Evolutionary conservation across 2,888 invertebrate species (phyloP).

Genomic region (Physocephala rufipes): DNA sequence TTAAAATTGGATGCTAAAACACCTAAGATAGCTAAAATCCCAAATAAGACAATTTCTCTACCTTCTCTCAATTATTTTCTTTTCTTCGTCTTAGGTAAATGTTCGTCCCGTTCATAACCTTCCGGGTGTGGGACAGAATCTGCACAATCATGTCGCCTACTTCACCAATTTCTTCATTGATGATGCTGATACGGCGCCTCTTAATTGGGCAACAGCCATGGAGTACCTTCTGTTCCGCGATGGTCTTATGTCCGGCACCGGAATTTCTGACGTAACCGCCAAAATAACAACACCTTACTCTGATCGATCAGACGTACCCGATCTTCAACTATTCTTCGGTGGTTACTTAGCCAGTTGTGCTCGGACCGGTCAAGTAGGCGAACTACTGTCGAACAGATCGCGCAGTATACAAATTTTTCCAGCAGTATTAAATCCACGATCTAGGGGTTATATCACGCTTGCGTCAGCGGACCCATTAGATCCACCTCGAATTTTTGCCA

Average conservation of each 20-base stretch:
- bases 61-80: not conserved
- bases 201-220: slow-evolving; percentile 94
- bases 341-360: slow-evolving; percentile 88
- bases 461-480: slow-evolving; percentile 80
- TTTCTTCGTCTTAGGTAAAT: slow-evolving; percentile 65
- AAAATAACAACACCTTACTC: slow-evolving; percentile 84
- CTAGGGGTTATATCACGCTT: slow-evolving; percentile 81
- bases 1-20: not conserved
- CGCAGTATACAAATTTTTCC: slow-evolving; percentile 80
- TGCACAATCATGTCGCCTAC: slow-evolving; percentile 87
- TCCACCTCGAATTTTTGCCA: slow-evolving; percentile 86
- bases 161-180: slow-evolving; percentile 82
- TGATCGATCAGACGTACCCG: slow-evolving; percentile 79
- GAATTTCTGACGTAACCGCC: slow-evolving; percentile 86
- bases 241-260: slow-evolving; percentile 89
- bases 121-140: slow-evolving; percentile 83
- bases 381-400: slow-evolving; percentile 75
- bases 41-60: not conserved
- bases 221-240: slow-evolving; percentile 88
- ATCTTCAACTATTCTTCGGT: slow-evolving; percentile 87
- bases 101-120: slow-evolving; percentile 77
- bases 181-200: slow-evolving; percentile 83
- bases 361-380: slow-evolving; percentile 86
- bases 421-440: slow-evolving; percentile 85
- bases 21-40: not conserved